Evolutionary conservation across 92 coral and sea anemone species (phyloP).

Genomic region (Bergia sp.): DNA sequence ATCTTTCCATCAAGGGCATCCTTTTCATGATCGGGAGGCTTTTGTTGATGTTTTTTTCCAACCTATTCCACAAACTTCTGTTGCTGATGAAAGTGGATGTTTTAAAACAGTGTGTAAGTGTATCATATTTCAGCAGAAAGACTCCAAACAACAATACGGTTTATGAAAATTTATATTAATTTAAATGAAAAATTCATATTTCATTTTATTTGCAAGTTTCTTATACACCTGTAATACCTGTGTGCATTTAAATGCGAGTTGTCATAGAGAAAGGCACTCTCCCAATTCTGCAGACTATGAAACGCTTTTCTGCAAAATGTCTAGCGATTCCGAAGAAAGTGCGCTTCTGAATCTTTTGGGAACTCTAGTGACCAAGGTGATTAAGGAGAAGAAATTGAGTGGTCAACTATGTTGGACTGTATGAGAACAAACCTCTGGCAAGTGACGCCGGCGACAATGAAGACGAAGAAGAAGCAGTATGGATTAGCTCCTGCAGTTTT

Average conservation of each 20-base stretch:
- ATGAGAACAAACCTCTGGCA: no score
- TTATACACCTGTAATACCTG: background rate
- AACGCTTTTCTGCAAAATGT: no score
- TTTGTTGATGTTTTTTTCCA: slow-evolving; percentile 12
- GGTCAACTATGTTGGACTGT: no score
- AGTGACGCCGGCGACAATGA: no score
- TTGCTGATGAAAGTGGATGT: slow-evolving; percentile 15
- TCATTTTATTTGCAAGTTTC: background rate
- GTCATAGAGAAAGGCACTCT: no score
- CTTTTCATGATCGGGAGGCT: slow-evolving; percentile 28
- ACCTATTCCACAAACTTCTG: slow-evolving; percentile 15
- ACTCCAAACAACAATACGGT: background rate
- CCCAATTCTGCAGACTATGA: no score
- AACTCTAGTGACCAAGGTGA: no score
- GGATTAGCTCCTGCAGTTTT: no score
- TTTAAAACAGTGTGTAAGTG: slow-evolving; percentile 14
- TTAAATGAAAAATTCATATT: background rate
- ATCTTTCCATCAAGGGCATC: slow-evolving; percentile 22
- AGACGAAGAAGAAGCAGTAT: no score
- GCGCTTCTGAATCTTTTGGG: no score
- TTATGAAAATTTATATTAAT: background rate
- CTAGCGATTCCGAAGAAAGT: no score
- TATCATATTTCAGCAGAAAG: background rate
- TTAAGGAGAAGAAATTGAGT: no score
- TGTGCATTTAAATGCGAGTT: background rate